phyloP scores from a whole-genome alignment of 2,113 vertebrate species.

The Gobio gobio region DNA sequence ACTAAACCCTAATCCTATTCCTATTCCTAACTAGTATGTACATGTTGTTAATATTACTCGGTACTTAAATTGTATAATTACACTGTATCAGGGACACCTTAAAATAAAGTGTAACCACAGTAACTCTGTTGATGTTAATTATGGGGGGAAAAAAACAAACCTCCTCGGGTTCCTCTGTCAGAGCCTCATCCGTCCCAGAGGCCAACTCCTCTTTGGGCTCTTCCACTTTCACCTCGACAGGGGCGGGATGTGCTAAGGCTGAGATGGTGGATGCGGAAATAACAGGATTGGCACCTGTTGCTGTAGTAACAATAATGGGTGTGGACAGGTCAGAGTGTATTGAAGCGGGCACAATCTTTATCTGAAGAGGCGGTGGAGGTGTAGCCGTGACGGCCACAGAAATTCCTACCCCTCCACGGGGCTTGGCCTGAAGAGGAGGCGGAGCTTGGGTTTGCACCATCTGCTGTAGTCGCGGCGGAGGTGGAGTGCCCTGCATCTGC shows the following conservation, averaged over 20 bases:
- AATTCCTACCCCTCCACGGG: constrained; percentile 65
- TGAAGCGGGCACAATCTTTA: constrained; percentile 79
- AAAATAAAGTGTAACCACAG: no score
- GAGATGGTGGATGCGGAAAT: constrained; percentile 56
- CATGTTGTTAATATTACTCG: no score
- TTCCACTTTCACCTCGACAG: constrained; percentile 37
- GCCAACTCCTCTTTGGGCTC: constrained; percentile 28
- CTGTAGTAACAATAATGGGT: constrained; percentile 65
- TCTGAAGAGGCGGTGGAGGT: constrained; percentile 86
- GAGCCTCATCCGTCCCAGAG: not conserved
- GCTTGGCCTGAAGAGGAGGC: constrained; percentile 78
- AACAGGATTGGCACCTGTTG: constrained; percentile 62
- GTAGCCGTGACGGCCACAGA: constrained; percentile 60
- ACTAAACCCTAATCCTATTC: no score
- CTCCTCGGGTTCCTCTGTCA: constrained; percentile 24
- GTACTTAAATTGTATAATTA: no score
- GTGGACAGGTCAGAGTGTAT: constrained; percentile 71
- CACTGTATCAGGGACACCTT: no score
- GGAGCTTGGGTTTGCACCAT: constrained; percentile 76
- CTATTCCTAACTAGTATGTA: no score
- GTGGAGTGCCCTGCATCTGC: constrained; percentile 83
- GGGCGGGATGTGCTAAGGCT: constrained; percentile 58
- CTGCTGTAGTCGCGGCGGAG: constrained; percentile 77
- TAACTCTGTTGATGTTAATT: not conserved
- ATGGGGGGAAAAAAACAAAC: not conserved